Conservation (phyloP, 2,113 vertebrate genomes). For the Bos taurus region ARS-UCD2.0 NC_037344.1:31014001-31014500, state of each 20-base stretch:
- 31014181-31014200: background rate
- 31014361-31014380: no score
- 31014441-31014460: no score
- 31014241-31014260: no score
- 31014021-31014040: background rate
- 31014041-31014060: background rate
- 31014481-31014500: background rate
- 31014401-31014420: no score
- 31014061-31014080: background rate
- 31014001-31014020: background rate
- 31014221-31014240: accelerated
- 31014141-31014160: background rate
- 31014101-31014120: background rate
- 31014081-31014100: background rate
- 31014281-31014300: accelerated
- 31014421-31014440: accelerated
- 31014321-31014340: no score
- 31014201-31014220: background rate
- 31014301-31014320: no score
- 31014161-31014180: background rate
- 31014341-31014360: no score
- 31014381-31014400: no score
- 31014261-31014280: no score
- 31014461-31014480: no score
- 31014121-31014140: background rate